A percentile compares a stretch with the other conserved stretches of the same genome.
phyloP scores from a whole-genome alignment of 1,140 invertebrate species.

The Pseudomyrmex concolor region DNA sequence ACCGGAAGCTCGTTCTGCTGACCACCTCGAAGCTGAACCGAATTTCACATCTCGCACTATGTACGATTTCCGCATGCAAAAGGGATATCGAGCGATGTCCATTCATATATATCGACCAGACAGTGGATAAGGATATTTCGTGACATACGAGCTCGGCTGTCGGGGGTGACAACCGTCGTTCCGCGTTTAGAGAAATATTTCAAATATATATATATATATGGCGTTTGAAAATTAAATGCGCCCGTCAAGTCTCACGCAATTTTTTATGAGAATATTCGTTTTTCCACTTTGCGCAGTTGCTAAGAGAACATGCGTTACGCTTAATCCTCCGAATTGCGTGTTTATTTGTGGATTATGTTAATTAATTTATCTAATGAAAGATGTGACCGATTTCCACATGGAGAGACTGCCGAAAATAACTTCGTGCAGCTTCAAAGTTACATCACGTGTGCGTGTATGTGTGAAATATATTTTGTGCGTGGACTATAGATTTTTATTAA shows the following conservation, averaged over 20 bases:
- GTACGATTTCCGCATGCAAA: conserved; percentile 75
- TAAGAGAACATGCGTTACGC: background rate
- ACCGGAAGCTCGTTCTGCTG: conserved; percentile 75
- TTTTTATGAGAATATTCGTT: background rate
- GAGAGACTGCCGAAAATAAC: too few relatives aligned
- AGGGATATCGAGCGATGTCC: conserved; percentile 68
- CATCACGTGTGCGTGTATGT: too few relatives aligned
- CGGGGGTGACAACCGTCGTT: conserved; percentile 13
- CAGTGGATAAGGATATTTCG: conserved; percentile 66
- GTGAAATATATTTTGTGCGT: too few relatives aligned
- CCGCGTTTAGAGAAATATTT: conserved; percentile 16
- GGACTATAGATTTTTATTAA: too few relatives aligned
- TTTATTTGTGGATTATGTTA: background rate
- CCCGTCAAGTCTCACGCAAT: background rate
- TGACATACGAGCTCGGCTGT: conserved; percentile 58
- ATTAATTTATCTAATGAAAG: background rate
- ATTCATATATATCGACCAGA: conserved; percentile 40
- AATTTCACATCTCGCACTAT: conserved; percentile 68
- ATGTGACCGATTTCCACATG: too few relatives aligned
- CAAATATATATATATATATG: background rate
- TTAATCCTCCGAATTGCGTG: background rate
- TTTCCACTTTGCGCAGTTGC: background rate
- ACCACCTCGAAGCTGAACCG: conserved; percentile 71
- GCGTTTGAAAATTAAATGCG: background rate
- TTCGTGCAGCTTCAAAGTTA: too few relatives aligned